Base-by-base conservation (phyloP, 1,140 invertebrate species). In the Meloidogyne exigua region DNA sequence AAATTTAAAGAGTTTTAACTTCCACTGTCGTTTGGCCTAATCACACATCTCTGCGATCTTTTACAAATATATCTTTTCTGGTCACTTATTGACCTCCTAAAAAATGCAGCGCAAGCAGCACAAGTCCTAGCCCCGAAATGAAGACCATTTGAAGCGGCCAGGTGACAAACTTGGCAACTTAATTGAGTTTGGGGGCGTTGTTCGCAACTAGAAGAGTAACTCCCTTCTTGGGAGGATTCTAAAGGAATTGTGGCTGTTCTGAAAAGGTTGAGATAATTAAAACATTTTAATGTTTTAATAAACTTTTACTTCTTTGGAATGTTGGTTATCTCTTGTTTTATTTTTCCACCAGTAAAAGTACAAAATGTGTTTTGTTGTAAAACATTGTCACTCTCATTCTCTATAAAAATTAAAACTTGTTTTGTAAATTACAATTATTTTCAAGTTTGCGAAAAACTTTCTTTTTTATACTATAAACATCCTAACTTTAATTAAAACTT, bases 41-140 rank as follows among this genome's bases (percentile, higher is more conserved):
- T 77, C 0, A 76, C 66, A 23, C 79, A 80, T n/a, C 79, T 80
- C 26, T 80, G 79, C 28, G 65, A 77, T 62, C 80, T 62, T 42
- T 80, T 80, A 72, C 79, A 80, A 68, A 80, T 76, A 64, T 80
- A 80, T 13, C 68, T 65, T 62, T 80, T 80, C 25, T 76, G 66
- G 28, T 80, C 79, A 68, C 80, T 82, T n/a, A 80, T 81, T 26
- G 73, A 77, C 7, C 79, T 80, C 39, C 79, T 81, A 66, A 80
- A 80, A 63, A 80, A 80, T 28, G 79, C 79, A 0, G 79, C 79
- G 68, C 79, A 80, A 57, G 79, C 79, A 18, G 79, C 79, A 64
- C 79, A 79, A 3, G 79, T 81, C 11, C 73, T 68, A 21, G 79
- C 79, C 1, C 79, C 79, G 36, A 80, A 80, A 36, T 80, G 79